Conservation (phyloP, 2,888 invertebrate genomes). For the Rhimphoctona megacephalus region DNA sequence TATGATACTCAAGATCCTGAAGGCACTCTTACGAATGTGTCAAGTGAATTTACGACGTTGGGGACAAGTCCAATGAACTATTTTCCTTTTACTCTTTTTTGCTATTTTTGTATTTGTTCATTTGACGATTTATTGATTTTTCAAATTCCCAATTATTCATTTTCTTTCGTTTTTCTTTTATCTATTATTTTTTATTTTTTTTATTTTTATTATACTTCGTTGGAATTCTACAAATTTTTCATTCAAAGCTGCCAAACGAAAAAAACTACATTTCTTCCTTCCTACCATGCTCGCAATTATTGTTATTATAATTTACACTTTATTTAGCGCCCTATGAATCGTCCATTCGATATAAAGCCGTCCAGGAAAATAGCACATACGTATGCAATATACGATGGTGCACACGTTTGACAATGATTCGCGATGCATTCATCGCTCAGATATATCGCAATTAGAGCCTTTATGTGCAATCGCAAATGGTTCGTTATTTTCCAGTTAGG, state of each 20-base stretch:
- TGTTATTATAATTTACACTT: slow-evolving; percentile 28
- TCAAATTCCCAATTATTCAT: neutral
- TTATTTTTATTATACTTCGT: neutral
- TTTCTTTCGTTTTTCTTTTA: neutral
- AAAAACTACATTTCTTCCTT: neutral
- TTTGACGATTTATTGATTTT: neutral
- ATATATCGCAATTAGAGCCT: slow-evolving; percentile 76
- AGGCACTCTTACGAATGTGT: slow-evolving; percentile 12
- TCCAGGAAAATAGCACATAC: slow-evolving; percentile 34
- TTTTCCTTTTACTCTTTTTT: neutral
- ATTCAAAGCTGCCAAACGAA: neutral
- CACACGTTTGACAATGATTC: slow-evolving; percentile 48
- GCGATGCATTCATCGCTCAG: slow-evolving; percentile 63
- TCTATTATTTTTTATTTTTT: too few relatives aligned
- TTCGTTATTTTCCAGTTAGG: slow-evolving; percentile 81
- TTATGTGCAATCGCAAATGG: slow-evolving; percentile 78
- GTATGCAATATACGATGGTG: slow-evolving; percentile 11
- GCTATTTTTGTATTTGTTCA: neutral
- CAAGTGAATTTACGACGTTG: slow-evolving; percentile 44
- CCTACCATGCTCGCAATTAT: neutral
- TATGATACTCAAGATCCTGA: slow-evolving; percentile 22
- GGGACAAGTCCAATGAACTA: slow-evolving; percentile 22
- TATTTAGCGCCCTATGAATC: slow-evolving; percentile 35
- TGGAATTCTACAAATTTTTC: neutral
- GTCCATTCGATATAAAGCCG: slow-evolving; percentile 25